Percentiles rank a stretch among this genome's conserved stretches.
Evolutionary conservation across 92 coral and sea anemone species (phyloP).

Genomic region (Anthopleura xanthogrammica): DNA sequence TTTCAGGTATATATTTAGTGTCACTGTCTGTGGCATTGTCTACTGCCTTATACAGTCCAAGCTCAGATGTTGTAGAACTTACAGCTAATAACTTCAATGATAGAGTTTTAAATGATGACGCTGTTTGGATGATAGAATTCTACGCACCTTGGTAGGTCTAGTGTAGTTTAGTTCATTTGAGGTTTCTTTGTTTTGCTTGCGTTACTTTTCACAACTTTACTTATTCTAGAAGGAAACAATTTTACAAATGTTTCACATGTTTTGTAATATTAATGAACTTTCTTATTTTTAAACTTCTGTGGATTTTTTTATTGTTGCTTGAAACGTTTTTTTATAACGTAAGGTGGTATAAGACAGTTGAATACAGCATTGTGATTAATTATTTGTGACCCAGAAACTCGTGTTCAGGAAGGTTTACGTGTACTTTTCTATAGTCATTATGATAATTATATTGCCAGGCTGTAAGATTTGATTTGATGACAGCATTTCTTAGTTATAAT

Average conservation of each 20-base stretch:
- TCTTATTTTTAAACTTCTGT: neutral
- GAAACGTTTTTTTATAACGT: neutral
- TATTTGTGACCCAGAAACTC: neutral
- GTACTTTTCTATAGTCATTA: neutral
- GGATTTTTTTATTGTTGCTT: too few relatives aligned
- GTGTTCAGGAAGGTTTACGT: neutral
- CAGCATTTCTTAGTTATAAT: neutral
- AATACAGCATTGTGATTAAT: neutral
- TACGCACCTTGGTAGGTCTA: constrained; percentile 92
- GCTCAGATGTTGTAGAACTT: constrained; percentile 83
- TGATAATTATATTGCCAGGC: neutral
- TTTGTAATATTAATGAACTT: neutral
- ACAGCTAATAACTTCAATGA: constrained; percentile 86
- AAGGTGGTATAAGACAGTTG: neutral
- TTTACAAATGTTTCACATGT: neutral
- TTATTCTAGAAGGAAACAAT: neutral
- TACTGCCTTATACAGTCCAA: constrained; percentile 81
- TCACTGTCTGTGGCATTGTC: constrained; percentile 45
- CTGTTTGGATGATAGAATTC: constrained; percentile 93
- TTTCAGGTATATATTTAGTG: constrained; percentile 66
- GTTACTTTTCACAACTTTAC: neutral
- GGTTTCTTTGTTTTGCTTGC: constrained; percentile 5
- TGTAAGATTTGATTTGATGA: neutral
- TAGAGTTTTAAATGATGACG: constrained; percentile 83
- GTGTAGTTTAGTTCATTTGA: neutral